A percentile compares a stretch with the other conserved stretches of the same genome.
These are phyloP conservation scores for Bactericera cockerelli DNA, from an alignment of 1,140 invertebrate species.

Conservation along the genomic window DNA sequence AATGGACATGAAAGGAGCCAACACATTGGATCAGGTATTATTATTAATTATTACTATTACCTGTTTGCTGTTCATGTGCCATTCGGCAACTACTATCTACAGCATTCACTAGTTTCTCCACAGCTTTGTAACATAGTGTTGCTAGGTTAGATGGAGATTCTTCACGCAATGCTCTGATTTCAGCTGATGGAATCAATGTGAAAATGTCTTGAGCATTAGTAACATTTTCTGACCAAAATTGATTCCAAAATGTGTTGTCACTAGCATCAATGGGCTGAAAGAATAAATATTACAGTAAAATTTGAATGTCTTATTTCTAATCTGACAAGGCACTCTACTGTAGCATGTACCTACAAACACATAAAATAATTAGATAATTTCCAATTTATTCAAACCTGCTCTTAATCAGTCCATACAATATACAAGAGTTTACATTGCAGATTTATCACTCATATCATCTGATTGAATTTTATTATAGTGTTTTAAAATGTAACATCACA, in stretches of 20 bases:
- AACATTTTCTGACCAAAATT: constrained; percentile 94
- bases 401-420: too few relatives aligned
- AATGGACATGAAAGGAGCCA: too few relatives aligned
- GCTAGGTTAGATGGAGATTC: constrained; percentile 96
- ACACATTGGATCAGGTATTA: too few relatives aligned
- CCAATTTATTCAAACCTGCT: not conserved
- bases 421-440: too few relatives aligned
- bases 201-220: constrained; percentile 94
- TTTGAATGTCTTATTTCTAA: constrained; percentile 13
- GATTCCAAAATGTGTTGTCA: constrained; percentile 95
- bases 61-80: constrained; percentile 84
- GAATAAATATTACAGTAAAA: too few relatives aligned
- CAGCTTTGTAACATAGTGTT: constrained; percentile 95
- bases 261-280: constrained; percentile 69
- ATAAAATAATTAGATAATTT: not conserved
- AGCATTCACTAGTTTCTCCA: constrained; percentile 86
- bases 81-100: constrained; percentile 88
- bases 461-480: too few relatives aligned
- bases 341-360: not conserved
- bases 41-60: too few relatives aligned
- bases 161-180: constrained; percentile 84
- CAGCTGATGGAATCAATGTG: constrained; percentile 80
- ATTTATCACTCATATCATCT: too few relatives aligned
- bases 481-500: too few relatives aligned
- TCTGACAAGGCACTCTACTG: too few relatives aligned